Evolutionary conservation across 2,113 vertebrate species (phyloP).

Genomic region (Saguinus midas): DNA sequence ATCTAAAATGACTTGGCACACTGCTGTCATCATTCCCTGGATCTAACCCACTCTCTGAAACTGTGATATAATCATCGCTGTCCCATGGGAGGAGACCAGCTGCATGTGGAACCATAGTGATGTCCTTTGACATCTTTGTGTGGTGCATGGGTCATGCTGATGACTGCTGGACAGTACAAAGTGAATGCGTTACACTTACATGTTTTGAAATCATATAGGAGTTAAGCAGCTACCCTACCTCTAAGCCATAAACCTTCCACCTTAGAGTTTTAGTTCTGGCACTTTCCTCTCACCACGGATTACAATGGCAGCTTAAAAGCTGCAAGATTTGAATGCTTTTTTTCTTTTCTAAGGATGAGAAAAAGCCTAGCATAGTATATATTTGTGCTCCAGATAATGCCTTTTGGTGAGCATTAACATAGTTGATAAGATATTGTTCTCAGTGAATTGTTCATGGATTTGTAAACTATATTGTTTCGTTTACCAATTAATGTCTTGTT

Average conservation of each 20-base stretch:
- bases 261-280: not conserved
- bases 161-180: not conserved
- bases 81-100: slow-evolving; percentile 46
- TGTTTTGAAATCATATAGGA: not conserved
- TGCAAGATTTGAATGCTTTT: slow-evolving; percentile 1
- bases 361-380: not conserved
- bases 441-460: not conserved
- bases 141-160: not conserved
- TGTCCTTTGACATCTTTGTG: not conserved
- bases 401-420: not conserved
- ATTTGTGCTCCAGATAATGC: not conserved
- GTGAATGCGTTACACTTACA: not conserved
- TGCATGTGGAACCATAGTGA: not conserved
- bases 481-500: not conserved
- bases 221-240: not conserved
- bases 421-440: not conserved
- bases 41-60: slow-evolving; percentile 46
- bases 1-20: slow-evolving; percentile 68
- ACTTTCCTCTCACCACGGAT: not conserved
- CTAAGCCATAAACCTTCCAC: not conserved
- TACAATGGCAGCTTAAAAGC: not conserved
- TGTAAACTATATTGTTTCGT: not conserved
- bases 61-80: slow-evolving; percentile 14
- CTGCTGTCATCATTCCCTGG: slow-evolving; percentile 57
- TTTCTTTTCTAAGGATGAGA: slow-evolving; percentile 13